Evolutionary conservation across 2,113 vertebrate species (phyloP).

Genomic region (Pachycephala philippinensis): DNA sequence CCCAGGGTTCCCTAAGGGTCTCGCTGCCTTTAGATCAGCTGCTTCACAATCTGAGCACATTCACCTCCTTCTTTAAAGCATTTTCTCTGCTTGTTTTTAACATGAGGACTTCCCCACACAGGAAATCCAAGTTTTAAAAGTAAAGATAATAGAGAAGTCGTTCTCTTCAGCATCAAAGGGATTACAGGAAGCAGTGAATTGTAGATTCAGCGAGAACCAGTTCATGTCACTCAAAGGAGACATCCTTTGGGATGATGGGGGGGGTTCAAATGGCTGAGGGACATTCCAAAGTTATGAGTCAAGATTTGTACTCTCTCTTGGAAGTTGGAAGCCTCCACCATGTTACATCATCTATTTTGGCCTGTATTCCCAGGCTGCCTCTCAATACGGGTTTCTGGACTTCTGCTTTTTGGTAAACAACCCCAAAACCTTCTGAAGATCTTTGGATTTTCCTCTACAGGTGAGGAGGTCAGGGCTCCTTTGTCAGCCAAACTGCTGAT

Average conservation of each 20-base stretch:
- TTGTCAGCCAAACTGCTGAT: not conserved
- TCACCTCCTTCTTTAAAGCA: slow-evolving; percentile 12
- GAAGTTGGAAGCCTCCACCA: not conserved
- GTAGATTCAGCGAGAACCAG: not conserved
- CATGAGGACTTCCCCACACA: not conserved
- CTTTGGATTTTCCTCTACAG: slow-evolving; percentile 18
- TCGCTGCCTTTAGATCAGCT: not conserved
- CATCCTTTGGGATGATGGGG: not conserved
- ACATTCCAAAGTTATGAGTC: not conserved
- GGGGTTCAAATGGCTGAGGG: not conserved
- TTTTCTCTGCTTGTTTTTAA: slow-evolving; percentile 2
- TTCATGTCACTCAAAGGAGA: not conserved
- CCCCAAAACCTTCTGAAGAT: not conserved
- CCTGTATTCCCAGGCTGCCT: not conserved
- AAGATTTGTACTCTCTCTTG: not conserved
- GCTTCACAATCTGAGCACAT: slow-evolving; percentile 57
- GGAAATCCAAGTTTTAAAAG: slow-evolving; percentile 46
- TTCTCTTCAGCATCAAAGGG: slow-evolving; percentile 18
- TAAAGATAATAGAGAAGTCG: slow-evolving; percentile 8
- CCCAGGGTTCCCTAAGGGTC: slow-evolving; percentile 27
- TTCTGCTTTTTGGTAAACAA: not conserved
- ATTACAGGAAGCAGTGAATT: slow-evolving; percentile 10
- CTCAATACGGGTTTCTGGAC: not conserved
- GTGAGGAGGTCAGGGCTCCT: not conserved
- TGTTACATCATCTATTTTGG: not conserved